Base-by-base conservation (phyloP, 2,113 vertebrate species). In the Stigmatopora nigra region DNA sequence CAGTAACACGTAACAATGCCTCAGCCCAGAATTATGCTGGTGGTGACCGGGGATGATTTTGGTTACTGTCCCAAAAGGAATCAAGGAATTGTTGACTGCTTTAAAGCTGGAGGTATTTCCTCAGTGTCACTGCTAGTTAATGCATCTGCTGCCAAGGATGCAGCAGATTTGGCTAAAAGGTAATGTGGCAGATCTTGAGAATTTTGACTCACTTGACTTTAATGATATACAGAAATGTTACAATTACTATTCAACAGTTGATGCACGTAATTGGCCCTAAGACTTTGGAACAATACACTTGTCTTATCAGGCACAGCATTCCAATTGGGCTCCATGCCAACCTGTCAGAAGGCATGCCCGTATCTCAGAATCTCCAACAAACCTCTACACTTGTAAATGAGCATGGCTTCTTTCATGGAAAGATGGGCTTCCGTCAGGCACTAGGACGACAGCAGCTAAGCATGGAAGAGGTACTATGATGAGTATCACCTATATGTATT, bases 311-410 rank as follows among this genome's bases (percentile, higher is more conserved):
- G 69, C 75, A 96, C 79, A 75, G 75, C 78, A 98, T 99, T 62
- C 95, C 97, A 0, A 93, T 94, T 3, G 97, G 97, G 14, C 92
- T 99, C 69, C 97, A 99, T 58, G 96, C 94, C 61, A 99, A 99
- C 86, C 91, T 99, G 61, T 94, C 96, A 0, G 97, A 99, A 83
- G 97, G 97, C 35, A 78, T 78, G 16, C 95, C 97, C 0, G 92
- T 94, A 2, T 92, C 93, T 49, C 81, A 79, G 12, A 82, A 77
- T 9, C 87, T 94, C 64, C 86, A 66, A 70, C 81, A 80, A 19
- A 78, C 81, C 31, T 95, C 93, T 20, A 92, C 93, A 0, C 88
- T 99, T 15, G 75, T 92, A 19, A 90, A 91, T 69, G 78, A 89
- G 4, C 77, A 84, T 7, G 95, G 97, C 41, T 92, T 94, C 79